These are phyloP conservation scores for Oncopodura yosiiana DNA, from an alignment of 1,140 invertebrate species.

Conservation along the genomic window DNA sequence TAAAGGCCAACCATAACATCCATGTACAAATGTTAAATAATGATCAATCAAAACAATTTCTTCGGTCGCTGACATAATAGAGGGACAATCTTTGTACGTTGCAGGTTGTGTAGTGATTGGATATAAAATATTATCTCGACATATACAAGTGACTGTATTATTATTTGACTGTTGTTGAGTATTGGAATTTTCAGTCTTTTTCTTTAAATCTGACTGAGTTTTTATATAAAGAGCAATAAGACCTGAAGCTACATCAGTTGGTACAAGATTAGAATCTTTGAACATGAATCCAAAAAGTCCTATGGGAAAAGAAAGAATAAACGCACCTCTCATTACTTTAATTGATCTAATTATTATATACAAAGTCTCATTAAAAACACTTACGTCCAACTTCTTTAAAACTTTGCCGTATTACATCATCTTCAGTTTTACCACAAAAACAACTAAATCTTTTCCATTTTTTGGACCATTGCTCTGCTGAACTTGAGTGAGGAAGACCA, in stretches of 20 bases:
- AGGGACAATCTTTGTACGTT: neutral
- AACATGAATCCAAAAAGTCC: conserved; percentile 61
- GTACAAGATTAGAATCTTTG: conserved; percentile 71
- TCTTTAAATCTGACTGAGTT: neutral
- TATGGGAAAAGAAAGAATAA: conserved; percentile 38
- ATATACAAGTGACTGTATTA: conserved; percentile 1
- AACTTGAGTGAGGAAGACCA: neutral
- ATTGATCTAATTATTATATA: too few relatives aligned
- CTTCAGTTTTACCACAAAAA: conserved; percentile 65
- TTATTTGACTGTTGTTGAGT: neutral
- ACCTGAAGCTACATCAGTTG: conserved; percentile 77
- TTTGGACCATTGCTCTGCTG: conserved; percentile 8
- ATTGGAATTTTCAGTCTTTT: neutral
- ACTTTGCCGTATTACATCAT: conserved; percentile 68
- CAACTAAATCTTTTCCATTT: conserved; percentile 50
- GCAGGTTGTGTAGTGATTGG: conserved; percentile 6
- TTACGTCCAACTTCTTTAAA: conserved; percentile 72
- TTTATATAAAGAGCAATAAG: conserved; percentile 56
- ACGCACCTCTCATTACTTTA: too few relatives aligned
- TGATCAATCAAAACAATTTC: conserved; percentile 25
- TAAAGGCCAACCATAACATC: conserved; percentile 26
- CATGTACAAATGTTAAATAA: conserved; percentile 20
- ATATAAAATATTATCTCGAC: neutral
- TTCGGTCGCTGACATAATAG: conserved; percentile 1
- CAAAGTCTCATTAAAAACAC: too few relatives aligned